These are phyloP conservation scores for Laupala kohalensis DNA, from an alignment of 1,140 invertebrate genomes.

Conservation along the genomic window DNA sequence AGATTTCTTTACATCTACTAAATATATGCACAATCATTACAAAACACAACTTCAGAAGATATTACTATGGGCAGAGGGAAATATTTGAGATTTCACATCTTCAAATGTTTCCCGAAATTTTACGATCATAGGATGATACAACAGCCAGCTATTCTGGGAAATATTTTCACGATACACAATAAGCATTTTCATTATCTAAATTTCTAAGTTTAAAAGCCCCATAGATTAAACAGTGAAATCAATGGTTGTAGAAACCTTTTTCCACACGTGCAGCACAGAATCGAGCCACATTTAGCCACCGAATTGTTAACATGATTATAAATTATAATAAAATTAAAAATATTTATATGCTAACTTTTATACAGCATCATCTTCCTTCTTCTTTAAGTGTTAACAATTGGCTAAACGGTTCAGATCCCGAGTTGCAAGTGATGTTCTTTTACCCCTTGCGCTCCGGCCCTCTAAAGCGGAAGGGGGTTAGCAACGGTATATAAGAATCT, in stretches of 20 bases:
- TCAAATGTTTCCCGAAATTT: not conserved
- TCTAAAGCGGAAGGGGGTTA: not conserved
- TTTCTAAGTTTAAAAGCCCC: conserved; percentile 4
- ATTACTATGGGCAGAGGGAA: not conserved
- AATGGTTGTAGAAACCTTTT: not conserved
- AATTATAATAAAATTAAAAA: not conserved
- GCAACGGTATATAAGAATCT: not conserved
- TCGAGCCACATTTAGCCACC: not conserved
- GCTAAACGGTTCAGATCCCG: conserved; percentile 4
- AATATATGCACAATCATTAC: not conserved
- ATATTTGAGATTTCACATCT: not conserved
- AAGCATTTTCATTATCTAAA: conserved; percentile 3
- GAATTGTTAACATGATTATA: not conserved
- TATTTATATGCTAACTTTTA: not conserved
- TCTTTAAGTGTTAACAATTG: not conserved
- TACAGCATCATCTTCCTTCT: not conserved
- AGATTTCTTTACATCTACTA: not conserved
- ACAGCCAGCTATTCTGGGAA: conserved; percentile 8
- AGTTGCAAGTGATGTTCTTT: not conserved
- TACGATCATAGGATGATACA: not conserved
- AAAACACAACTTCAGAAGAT: not conserved
- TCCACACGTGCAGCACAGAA: not conserved
- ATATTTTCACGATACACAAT: conserved; percentile 3
- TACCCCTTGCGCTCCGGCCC: not conserved
- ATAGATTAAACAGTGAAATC: conserved; percentile 12